These are phyloP conservation scores for Rhinoderma darwinii DNA, from an alignment of 2,113 vertebrate genomes.

Conservation along the genomic window DNA sequence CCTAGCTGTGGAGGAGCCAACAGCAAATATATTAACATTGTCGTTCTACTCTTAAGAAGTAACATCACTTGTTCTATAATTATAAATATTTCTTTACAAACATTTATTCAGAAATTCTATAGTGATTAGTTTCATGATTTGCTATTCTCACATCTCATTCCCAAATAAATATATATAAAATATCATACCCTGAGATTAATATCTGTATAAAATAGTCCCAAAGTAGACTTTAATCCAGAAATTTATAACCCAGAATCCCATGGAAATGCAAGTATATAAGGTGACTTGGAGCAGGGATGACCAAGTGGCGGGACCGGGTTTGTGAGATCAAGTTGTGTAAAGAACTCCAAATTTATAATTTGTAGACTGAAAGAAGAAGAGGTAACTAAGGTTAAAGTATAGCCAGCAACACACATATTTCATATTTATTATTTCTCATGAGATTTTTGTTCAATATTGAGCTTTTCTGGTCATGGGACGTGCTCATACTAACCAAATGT, in stretches of 20 bases:
- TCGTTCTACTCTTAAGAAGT: too few species aligned
- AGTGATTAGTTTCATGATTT: not conserved
- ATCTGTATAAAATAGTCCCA: too few species aligned
- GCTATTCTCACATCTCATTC: not conserved
- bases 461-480: too few species aligned
- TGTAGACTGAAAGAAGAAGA: not conserved
- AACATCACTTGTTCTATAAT: too few species aligned
- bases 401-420: not conserved
- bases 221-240: not conserved
- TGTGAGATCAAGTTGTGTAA: not conserved
- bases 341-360: not conserved
- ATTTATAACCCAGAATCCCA: not conserved
- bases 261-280: not conserved
- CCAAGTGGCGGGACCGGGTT: not conserved
- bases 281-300: not conserved
- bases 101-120: too few species aligned
- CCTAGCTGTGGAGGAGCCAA: not conserved
- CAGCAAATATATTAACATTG: not conserved
- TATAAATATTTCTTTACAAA: too few species aligned
- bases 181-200: too few species aligned
- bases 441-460: too few species aligned
- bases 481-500: too few species aligned
- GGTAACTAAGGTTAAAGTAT: not conserved
- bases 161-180: not conserved
- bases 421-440: not conserved